Evolutionary conservation across 2,888 invertebrate genomes (phyloP).

Genomic region (Mantis religiosa): DNA sequence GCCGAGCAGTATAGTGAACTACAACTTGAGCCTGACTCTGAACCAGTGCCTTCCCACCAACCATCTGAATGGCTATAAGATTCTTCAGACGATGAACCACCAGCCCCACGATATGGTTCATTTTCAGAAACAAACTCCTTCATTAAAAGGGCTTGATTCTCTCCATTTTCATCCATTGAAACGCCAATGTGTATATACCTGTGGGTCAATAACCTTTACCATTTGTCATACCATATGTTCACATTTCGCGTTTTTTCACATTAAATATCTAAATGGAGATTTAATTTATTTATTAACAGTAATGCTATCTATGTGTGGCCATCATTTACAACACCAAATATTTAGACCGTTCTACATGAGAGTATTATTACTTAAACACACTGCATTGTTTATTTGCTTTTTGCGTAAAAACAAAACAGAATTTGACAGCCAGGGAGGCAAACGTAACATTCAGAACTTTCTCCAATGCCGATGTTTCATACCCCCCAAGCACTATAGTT

Average conservation of each 20-base stretch:
- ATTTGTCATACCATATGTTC: background rate
- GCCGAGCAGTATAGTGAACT: constrained; percentile 32
- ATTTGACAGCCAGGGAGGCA: background rate
- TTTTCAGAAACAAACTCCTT: constrained; percentile 23
- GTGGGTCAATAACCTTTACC: background rate
- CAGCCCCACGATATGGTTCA: constrained; percentile 25
- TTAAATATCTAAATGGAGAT: background rate
- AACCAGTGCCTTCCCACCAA: constrained; percentile 33
- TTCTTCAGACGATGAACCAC: constrained; percentile 26
- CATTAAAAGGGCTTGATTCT: constrained; percentile 26
- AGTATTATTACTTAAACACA: background rate
- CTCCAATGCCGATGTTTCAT: too few relatives aligned
- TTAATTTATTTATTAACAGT: background rate
- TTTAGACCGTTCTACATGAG: background rate
- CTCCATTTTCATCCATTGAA: constrained; percentile 26
- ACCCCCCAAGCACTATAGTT: too few relatives aligned
- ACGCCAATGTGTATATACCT: background rate
- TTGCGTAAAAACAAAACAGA: background rate
- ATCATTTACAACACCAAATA: background rate
- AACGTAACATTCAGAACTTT: background rate
- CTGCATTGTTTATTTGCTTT: background rate
- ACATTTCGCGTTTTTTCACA: background rate
- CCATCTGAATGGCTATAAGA: constrained; percentile 29
- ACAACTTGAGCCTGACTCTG: constrained; percentile 29
- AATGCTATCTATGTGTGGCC: background rate